Evolutionary conservation across 1,140 invertebrate genomes (phyloP).

Genomic region (Acyrthosiphon pisum): DNA sequence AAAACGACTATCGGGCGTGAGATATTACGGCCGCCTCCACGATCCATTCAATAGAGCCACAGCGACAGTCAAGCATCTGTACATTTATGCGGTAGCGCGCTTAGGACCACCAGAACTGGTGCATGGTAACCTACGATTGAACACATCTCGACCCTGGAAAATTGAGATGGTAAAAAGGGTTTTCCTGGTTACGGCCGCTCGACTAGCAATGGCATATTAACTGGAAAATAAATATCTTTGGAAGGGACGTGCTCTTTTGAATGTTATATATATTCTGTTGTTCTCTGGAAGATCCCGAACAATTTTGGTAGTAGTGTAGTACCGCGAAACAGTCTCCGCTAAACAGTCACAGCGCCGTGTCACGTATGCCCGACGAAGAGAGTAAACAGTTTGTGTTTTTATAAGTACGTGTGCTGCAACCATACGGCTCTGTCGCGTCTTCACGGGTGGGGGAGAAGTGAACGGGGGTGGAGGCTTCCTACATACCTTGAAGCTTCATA

Average conservation of each 20-base stretch:
- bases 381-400: too few relatives aligned
- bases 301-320: too few relatives aligned
- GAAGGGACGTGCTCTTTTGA: not conserved
- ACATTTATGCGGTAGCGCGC: not conserved
- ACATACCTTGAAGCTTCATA: not conserved
- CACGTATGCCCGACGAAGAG: not conserved
- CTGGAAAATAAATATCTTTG: not conserved
- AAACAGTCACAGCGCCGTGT: not conserved
- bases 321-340: not conserved
- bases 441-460: rapidly evolving
- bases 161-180: not conserved
- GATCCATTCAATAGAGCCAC: too few relatives aligned
- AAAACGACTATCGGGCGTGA: not conserved
- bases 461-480: not conserved
- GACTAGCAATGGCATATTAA: not conserved
- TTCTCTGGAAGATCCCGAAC: not conserved
- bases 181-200: not conserved
- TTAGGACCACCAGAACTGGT: not conserved
- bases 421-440: not conserved
- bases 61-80: not conserved
- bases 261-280: not conserved
- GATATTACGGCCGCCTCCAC: not conserved
- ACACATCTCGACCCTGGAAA: not conserved
- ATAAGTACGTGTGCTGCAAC: too few relatives aligned
- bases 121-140: not conserved